These are phyloP conservation scores for Condylura cristata DNA, from an alignment of 2,113 vertebrate species.

Conservation along the genomic window DNA sequence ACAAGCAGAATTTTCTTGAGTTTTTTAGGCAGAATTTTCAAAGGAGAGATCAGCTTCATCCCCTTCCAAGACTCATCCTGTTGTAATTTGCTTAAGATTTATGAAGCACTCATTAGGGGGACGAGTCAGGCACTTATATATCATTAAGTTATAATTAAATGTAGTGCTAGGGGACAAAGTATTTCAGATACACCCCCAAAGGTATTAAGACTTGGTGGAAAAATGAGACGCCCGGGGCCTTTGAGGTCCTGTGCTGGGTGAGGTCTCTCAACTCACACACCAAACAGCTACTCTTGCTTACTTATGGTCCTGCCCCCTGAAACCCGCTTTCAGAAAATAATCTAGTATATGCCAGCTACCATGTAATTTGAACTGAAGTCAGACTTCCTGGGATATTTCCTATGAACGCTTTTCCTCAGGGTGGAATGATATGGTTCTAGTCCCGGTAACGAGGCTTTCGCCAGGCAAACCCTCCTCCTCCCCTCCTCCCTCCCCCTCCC, in stretches of 20 bases:
- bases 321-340: not conserved
- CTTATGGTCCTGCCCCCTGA: not conserved
- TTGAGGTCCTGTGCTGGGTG: no score
- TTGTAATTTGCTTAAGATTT: not conserved
- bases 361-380: not conserved
- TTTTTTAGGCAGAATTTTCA: not conserved
- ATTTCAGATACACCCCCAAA: not conserved
- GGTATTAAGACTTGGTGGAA: not conserved
- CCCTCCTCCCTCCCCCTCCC: not conserved
- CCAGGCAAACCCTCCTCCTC: not conserved
- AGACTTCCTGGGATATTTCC: not conserved
- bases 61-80: not conserved
- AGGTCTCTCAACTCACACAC: not conserved
- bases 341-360: not conserved
- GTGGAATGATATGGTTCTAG: not conserved
- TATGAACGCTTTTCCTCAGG: not conserved
- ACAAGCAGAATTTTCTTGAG: no score
- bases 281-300: not conserved
- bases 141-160: no score
- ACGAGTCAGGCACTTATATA: no score
- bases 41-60: not conserved
- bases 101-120: not conserved
- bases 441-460: not conserved
- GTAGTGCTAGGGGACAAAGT: not conserved
- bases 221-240: not conserved